Evolutionary conservation across 2,113 vertebrate species (phyloP).

Genomic region (Motacilla tschutschensis): DNA sequence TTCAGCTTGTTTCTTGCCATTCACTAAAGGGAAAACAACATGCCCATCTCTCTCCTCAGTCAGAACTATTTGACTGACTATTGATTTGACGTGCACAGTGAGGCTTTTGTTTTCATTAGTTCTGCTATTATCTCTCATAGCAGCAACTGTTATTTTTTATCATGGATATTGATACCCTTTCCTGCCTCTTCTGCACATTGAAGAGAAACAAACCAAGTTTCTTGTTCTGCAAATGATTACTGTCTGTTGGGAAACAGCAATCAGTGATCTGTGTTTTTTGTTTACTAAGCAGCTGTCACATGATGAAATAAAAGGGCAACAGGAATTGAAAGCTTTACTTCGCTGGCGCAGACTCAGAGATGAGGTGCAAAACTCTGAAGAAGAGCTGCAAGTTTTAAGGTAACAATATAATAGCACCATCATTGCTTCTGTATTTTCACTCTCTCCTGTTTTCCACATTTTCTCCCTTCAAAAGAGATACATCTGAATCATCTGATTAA

Average conservation of each 20-base stretch:
- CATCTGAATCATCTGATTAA: not conserved
- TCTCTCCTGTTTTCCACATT: not conserved
- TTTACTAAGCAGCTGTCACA: conserved; percentile 71
- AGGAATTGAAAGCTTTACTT: conserved; percentile 84
- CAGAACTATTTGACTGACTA: not conserved
- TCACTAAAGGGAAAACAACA: not conserved
- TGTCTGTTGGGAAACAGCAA: not conserved
- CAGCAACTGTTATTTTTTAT: not conserved
- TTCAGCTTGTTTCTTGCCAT: not conserved
- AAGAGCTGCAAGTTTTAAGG: conserved; percentile 92
- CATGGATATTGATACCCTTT: not conserved
- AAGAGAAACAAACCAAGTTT: not conserved
- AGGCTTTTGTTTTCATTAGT: not conserved
- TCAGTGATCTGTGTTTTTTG: not conserved
- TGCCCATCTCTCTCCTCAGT: not conserved
- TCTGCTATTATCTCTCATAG: not conserved
- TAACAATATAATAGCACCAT: conserved; percentile 41
- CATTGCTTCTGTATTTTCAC: not conserved
- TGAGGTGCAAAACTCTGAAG: conserved; percentile 86
- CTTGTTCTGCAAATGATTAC: not conserved
- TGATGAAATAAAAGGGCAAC: conserved; percentile 74
- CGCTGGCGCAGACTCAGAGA: conserved; percentile 87
- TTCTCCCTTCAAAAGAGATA: not conserved
- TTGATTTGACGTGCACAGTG: not conserved
- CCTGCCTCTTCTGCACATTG: not conserved